Conservation (phyloP, 1,140 invertebrate species). For the Neodiprion fabricii region DNA sequence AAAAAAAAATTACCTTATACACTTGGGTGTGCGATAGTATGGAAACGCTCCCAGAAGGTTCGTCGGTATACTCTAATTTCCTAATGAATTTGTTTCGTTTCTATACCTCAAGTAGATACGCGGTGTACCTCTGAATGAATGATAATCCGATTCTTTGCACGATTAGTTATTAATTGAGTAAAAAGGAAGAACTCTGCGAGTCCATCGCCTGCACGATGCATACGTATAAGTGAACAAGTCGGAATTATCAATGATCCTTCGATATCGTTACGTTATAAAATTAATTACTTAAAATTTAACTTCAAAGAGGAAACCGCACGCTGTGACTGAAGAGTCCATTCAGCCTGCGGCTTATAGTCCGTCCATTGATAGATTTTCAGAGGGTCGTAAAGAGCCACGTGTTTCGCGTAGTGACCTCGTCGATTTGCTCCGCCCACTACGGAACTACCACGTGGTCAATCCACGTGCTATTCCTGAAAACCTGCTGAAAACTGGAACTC, state of each 20-base stretch:
- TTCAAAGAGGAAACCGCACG: not conserved
- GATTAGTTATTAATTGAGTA: not conserved
- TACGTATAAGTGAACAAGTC: too few species aligned
- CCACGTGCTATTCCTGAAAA: not conserved
- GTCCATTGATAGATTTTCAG: not conserved
- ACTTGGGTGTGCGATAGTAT: not conserved
- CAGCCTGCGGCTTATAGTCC: not conserved
- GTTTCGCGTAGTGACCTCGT: not conserved
- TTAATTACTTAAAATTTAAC: too few species aligned
- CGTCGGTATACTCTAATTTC: not conserved
- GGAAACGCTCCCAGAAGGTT: slow-evolving; percentile 7
- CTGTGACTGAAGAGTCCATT: not conserved
- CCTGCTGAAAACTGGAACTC: not conserved
- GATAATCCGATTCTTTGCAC: not conserved
- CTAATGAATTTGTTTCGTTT: not conserved
- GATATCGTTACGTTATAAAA: too few species aligned
- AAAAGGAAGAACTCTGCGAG: too few species aligned
- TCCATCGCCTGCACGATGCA: too few species aligned
- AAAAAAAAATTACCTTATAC: not conserved
- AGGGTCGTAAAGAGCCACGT: slow-evolving; percentile 5
- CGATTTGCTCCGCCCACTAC: not conserved
- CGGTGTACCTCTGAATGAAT: not conserved
- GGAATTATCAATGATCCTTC: too few species aligned
- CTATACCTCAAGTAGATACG: not conserved
- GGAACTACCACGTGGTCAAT: not conserved